Evolutionary conservation across 2,113 vertebrate genomes (phyloP).

Genomic region (Ctenomys sociabilis): DNA sequence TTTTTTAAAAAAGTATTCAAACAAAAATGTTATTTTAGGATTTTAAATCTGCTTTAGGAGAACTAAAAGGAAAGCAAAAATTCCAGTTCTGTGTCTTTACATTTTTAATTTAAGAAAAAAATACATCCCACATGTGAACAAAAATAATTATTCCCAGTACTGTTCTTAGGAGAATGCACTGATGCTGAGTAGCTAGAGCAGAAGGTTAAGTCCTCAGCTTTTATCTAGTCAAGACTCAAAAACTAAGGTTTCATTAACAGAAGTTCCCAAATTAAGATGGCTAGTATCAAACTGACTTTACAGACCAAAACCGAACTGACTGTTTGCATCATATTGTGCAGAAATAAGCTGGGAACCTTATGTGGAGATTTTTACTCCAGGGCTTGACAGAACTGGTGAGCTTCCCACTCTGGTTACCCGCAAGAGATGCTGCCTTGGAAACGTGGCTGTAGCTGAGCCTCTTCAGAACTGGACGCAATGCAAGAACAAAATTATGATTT

Average conservation of each 20-base stretch:
- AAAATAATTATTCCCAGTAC: conserved; percentile 57
- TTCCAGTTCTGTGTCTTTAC: conserved; percentile 78
- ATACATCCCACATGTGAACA: conserved; percentile 73
- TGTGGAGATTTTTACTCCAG: background rate
- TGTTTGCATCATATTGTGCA: background rate
- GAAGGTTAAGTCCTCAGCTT: background rate
- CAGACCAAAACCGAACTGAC: background rate
- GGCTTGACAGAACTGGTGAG: background rate
- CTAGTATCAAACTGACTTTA: background rate
- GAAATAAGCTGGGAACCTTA: background rate
- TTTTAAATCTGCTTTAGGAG: conserved; percentile 80
- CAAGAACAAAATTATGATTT: conserved; percentile 2
- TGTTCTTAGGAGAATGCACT: background rate
- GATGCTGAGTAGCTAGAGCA: background rate
- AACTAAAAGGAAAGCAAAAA: conserved; percentile 72
- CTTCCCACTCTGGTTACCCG: background rate
- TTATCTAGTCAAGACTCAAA: background rate
- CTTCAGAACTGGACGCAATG: conserved; percentile 41
- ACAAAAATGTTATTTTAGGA: conserved; percentile 73
- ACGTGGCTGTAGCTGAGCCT: background rate
- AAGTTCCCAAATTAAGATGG: conserved; percentile 45
- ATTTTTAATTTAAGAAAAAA: conserved; percentile 79
- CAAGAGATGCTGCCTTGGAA: conserved; percentile 25
- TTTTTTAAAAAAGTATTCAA: conserved; percentile 73
- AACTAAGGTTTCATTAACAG: conserved; percentile 41